Percentiles rank a stretch among this genome's conserved stretches.
These are phyloP conservation scores for Apostichopus californicus DNA, from an alignment of 35 echinoderm and acorn worm genomes.

Conservation along the genomic window DNA sequence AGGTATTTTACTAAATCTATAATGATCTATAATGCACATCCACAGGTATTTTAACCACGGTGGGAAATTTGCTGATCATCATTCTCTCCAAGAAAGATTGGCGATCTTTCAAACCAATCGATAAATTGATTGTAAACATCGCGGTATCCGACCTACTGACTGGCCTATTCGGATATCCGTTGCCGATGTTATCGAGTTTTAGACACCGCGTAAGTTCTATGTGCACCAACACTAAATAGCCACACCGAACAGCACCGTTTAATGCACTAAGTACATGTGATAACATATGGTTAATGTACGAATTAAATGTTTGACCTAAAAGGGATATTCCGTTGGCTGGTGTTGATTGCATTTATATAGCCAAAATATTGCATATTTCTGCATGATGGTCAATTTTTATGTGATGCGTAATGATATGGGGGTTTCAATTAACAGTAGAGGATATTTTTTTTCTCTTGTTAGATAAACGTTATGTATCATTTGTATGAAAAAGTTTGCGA, in stretches of 20 bases:
- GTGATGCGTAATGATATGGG: too few relatives aligned
- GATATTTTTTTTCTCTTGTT: too few relatives aligned
- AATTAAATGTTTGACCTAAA: too few relatives aligned
- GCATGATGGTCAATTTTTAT: too few relatives aligned
- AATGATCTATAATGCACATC: not conserved
- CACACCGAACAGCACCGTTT: not conserved
- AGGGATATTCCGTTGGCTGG: too few relatives aligned
- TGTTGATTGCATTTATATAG: too few relatives aligned
- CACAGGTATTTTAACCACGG: not conserved
- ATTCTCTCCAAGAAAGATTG: not conserved
- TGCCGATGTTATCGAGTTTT: slow-evolving; percentile 39
- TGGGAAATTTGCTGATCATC: slow-evolving; percentile 15
- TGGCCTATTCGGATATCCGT: slow-evolving; percentile 18
- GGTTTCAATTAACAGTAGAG: too few relatives aligned
- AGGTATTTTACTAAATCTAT: not conserved
- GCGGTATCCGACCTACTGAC: slow-evolving; percentile 23
- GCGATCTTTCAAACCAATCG: slow-evolving; percentile 29
- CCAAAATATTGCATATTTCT: too few relatives aligned
- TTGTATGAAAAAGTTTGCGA: too few relatives aligned
- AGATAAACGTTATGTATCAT: too few relatives aligned
- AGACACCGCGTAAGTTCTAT: slow-evolving; percentile 38
- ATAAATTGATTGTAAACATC: slow-evolving; percentile 42
- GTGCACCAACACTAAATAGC: not conserved
- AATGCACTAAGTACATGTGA: too few relatives aligned
- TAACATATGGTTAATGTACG: too few relatives aligned